A percentile compares a stretch with the other conserved stretches of the same genome.
These are phyloP conservation scores for Burhinus oedicnemus DNA, from an alignment of 2,113 vertebrate genomes.

Conservation along the genomic window DNA sequence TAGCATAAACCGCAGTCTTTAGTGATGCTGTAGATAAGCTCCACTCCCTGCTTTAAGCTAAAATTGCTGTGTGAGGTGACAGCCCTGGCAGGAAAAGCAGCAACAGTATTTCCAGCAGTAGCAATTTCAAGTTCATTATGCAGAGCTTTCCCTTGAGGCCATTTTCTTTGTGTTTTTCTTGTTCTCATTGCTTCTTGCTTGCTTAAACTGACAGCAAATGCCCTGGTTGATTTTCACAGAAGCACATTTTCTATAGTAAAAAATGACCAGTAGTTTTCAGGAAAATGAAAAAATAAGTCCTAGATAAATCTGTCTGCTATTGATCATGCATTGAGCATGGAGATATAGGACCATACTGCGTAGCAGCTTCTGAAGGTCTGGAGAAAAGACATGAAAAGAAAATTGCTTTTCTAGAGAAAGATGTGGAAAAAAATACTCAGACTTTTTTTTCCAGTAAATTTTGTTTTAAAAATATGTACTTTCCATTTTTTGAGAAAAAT, in stretches of 20 bases:
- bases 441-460: background rate
- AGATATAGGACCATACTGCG: background rate
- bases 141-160: slow-evolving; percentile 52
- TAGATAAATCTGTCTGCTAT: background rate
- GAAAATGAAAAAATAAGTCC: slow-evolving; percentile 10
- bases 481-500: background rate
- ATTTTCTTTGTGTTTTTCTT: slow-evolving; percentile 56
- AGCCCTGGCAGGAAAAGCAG: slow-evolving; percentile 39
- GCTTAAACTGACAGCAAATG: slow-evolving; percentile 63
- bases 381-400: background rate
- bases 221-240: slow-evolving; percentile 47
- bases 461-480: background rate
- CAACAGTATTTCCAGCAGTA: slow-evolving; percentile 37
- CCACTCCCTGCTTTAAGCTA: background rate
- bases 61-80: slow-evolving; percentile 45
- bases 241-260: slow-evolving; percentile 33
- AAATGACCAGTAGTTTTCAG: slow-evolving; percentile 39
- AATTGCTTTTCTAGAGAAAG: background rate
- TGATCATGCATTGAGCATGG: slow-evolving; percentile 1
- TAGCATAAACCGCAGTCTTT: background rate
- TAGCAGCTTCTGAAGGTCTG: slow-evolving; percentile 4
- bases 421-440: background rate
- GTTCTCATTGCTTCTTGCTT: slow-evolving; percentile 44
- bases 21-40: background rate
- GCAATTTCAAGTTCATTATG: slow-evolving; percentile 68